Conservation (phyloP, 1,140 invertebrate genomes). For the Idris sp. region DNA sequence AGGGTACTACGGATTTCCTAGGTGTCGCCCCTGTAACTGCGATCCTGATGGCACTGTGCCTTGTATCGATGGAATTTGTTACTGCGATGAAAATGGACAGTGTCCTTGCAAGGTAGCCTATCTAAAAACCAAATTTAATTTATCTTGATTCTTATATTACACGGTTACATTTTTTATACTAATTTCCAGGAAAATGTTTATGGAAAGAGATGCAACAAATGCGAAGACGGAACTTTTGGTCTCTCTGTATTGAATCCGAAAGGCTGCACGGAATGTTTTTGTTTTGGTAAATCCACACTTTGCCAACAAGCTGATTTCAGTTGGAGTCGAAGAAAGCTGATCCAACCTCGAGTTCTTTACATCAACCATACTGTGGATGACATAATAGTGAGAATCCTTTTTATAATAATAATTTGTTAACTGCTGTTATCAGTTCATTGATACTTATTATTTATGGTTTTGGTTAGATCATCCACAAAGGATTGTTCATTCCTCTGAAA, state of each 20-base stretch:
- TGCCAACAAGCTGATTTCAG: slow-evolving; percentile 88
- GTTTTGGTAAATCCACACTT: slow-evolving; percentile 87
- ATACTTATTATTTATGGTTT: not conserved
- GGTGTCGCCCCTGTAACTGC: slow-evolving; percentile 91
- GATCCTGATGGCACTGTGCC: slow-evolving; percentile 83
- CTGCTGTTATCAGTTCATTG: too few species aligned
- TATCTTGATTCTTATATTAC: not conserved
- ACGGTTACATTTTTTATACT: slow-evolving; percentile 27
- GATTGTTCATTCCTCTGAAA: slow-evolving; percentile 66
- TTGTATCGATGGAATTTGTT: slow-evolving; percentile 83
- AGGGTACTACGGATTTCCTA: slow-evolving; percentile 94
- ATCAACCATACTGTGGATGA: slow-evolving; percentile 79
- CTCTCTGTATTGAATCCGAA: slow-evolving; percentile 83
- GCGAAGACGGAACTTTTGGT: slow-evolving; percentile 91
- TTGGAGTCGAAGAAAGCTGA: slow-evolving; percentile 85
- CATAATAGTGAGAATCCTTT: slow-evolving; percentile 71
- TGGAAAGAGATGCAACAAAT: slow-evolving; percentile 90
- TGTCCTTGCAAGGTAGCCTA: slow-evolving; percentile 91
- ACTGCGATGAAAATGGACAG: slow-evolving; percentile 86
- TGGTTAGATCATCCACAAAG: slow-evolving; percentile 72
- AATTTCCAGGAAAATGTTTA: slow-evolving; percentile 84
- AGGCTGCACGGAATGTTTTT: slow-evolving; percentile 94
- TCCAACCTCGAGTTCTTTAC: slow-evolving; percentile 79
- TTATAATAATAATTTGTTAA: too few species aligned
- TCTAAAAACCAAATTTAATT: slow-evolving; percentile 5